Conservation (phyloP, 2,797 vertebrate species). For the Platyrinchus mystaceus region DNA sequence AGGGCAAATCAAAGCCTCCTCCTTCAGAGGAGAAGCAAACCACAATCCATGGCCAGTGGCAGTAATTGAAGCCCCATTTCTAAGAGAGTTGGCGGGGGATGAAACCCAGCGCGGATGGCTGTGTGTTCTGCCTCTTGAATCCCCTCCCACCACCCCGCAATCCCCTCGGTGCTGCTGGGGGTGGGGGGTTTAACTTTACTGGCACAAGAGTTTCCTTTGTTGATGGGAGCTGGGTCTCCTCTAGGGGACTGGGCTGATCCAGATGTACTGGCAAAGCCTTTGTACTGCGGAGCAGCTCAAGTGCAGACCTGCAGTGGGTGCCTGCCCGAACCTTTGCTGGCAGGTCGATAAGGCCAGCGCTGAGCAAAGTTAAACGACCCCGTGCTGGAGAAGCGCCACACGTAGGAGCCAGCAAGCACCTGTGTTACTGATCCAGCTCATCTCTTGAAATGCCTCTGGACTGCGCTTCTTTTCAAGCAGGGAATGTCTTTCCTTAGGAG, state of each 20-base stretch:
- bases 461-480: not conserved
- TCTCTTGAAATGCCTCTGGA: not conserved
- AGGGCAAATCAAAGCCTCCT: not conserved
- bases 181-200: not conserved
- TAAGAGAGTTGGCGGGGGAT: slow-evolving; percentile 15
- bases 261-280: slow-evolving; percentile 42
- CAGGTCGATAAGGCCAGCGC: not conserved
- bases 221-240: slow-evolving; percentile 58
- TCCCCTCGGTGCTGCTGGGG: not conserved
- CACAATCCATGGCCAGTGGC: slow-evolving; percentile 27
- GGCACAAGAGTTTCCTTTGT: slow-evolving; percentile 45
- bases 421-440: not conserved
- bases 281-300: slow-evolving; percentile 29
- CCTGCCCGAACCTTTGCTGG: slow-evolving; percentile 17
- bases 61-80: slow-evolving; percentile 16
- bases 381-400: slow-evolving; percentile 26
- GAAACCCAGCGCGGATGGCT: not conserved
- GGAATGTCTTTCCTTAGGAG: not conserved
- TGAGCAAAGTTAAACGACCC: slow-evolving; percentile 19
- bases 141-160: slow-evolving; percentile 2
- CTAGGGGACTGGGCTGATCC: slow-evolving; percentile 46
- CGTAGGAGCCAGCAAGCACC: slow-evolving; percentile 5
- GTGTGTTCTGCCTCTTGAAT: slow-evolving; percentile 23
- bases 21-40: slow-evolving; percentile 27
- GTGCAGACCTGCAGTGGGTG: slow-evolving; percentile 39